Percentiles rank a stretch among this genome's conserved stretches.
Conservation (phyloP, 2,113 vertebrate species). For the Anarrhichthys ocellatus region DNA sequence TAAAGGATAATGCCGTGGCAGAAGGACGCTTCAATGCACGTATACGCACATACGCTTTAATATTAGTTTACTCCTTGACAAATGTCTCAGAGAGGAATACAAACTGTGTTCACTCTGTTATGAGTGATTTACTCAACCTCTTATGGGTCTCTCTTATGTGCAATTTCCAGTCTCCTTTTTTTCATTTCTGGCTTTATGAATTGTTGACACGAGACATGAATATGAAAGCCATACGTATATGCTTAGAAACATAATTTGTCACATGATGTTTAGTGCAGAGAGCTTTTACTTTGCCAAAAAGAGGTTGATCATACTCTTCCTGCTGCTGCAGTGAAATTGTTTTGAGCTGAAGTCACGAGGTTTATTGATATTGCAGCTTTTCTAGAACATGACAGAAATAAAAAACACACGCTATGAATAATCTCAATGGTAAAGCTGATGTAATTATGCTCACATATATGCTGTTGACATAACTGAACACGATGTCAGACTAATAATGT, state of each 20-base stretch:
- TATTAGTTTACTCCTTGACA: neutral
- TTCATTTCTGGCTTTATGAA: neutral
- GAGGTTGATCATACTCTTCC: neutral
- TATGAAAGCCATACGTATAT: neutral
- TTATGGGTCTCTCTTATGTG: conserved; percentile 4
- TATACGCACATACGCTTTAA: neutral
- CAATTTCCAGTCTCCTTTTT: conserved; percentile 22
- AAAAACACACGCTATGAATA: conserved; percentile 16
- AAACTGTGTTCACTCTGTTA: conserved; percentile 24
- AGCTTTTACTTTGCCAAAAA: conserved; percentile 8
- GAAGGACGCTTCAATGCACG: conserved; percentile 1
- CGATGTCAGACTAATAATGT: neutral
- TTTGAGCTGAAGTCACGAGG: conserved; percentile 27
- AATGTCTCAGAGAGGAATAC: conserved; percentile 14
- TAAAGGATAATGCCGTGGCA: neutral
- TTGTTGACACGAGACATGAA: neutral
- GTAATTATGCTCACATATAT: conserved; percentile 22
- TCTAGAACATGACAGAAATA: conserved; percentile 9
- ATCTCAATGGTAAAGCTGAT: neutral
- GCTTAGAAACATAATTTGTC: neutral
- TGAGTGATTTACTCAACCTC: neutral
- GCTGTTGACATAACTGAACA: conserved; percentile 14
- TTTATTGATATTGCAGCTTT: conserved; percentile 16
- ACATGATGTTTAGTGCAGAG: neutral
- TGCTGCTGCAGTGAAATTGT: neutral